These are phyloP conservation scores for Cephus sareptanus DNA, from an alignment of 2,888 invertebrate genomes.

Conservation along the genomic window DNA sequence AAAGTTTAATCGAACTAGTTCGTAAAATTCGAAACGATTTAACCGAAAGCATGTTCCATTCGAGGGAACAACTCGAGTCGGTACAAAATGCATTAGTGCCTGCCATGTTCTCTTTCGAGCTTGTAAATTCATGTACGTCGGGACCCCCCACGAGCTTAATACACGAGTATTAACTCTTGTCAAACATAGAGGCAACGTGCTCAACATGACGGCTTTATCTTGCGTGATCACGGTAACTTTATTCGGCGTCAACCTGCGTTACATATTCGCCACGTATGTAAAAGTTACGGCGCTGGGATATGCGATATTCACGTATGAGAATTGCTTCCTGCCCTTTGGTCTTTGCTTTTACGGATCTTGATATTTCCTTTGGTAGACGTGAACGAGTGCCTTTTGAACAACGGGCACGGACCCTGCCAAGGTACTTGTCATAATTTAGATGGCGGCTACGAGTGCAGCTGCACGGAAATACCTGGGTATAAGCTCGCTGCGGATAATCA, in stretches of 20 bases:
- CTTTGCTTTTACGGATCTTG: neutral
- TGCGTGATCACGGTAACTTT: neutral
- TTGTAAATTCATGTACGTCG: neutral
- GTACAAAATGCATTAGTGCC: neutral
- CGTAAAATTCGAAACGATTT: neutral
- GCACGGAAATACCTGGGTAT: conserved; percentile 71
- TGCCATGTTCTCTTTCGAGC: neutral
- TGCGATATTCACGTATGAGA: neutral
- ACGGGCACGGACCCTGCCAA: conserved; percentile 75
- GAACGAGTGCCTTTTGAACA: conserved; percentile 73
- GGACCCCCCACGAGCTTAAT: conserved; percentile 4
- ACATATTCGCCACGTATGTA: neutral
- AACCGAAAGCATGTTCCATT: neutral
- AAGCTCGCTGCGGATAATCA: conserved; percentile 70
- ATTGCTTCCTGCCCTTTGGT: neutral
- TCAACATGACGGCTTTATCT: neutral
- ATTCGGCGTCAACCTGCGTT: neutral
- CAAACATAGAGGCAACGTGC: neutral
- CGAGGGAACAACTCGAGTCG: neutral
- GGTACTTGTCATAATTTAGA: conserved; percentile 72
- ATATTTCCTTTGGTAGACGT: conserved; percentile 63
- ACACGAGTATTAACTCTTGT: conserved; percentile 10
- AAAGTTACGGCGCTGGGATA: neutral
- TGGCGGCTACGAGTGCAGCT: conserved; percentile 72
- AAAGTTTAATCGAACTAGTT: neutral